A percentile compares a stretch with the other conserved stretches of the same genome.
These are phyloP conservation scores for Sylvia borin DNA, from an alignment of 2,797 vertebrate genomes.

Conservation along the genomic window DNA sequence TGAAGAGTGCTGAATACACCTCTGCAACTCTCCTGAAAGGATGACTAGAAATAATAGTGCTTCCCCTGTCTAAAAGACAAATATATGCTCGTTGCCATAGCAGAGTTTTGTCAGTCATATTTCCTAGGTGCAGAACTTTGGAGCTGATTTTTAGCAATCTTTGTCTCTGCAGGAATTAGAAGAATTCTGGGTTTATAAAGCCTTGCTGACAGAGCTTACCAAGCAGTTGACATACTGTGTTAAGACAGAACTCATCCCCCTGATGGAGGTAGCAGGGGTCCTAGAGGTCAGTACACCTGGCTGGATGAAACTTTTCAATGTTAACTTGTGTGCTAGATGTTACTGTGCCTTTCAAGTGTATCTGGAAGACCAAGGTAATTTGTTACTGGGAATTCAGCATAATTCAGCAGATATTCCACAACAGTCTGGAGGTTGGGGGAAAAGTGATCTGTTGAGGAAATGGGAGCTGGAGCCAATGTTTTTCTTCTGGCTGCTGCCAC, in stretches of 20 bases:
- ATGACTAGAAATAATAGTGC: not conserved
- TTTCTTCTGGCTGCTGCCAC: not conserved
- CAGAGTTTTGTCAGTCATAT: not conserved
- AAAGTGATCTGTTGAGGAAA: not conserved
- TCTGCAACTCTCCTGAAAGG: not conserved
- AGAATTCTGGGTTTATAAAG: constrained; percentile 93
- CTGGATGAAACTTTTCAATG: not conserved
- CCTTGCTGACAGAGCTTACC: constrained; percentile 87
- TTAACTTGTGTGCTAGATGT: not conserved
- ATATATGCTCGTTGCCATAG: not conserved
- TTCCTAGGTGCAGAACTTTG: not conserved
- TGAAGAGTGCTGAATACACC: not conserved
- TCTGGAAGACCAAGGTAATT: not conserved
- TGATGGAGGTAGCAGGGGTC: constrained; percentile 96
- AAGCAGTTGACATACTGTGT: constrained; percentile 91
- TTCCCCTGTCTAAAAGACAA: not conserved
- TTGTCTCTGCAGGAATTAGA: constrained; percentile 85
- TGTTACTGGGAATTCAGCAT: not conserved
- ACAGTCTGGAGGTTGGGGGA: too few species aligned
- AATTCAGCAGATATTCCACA: not conserved
- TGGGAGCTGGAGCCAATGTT: not conserved
- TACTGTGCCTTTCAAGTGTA: not conserved
- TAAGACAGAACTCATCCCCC: constrained; percentile 89
- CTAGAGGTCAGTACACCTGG: constrained; percentile 83
- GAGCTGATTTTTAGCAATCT: not conserved